Evolutionary conservation across 2,113 vertebrate species (phyloP).

Genomic region (Illadopsis cleaveri): DNA sequence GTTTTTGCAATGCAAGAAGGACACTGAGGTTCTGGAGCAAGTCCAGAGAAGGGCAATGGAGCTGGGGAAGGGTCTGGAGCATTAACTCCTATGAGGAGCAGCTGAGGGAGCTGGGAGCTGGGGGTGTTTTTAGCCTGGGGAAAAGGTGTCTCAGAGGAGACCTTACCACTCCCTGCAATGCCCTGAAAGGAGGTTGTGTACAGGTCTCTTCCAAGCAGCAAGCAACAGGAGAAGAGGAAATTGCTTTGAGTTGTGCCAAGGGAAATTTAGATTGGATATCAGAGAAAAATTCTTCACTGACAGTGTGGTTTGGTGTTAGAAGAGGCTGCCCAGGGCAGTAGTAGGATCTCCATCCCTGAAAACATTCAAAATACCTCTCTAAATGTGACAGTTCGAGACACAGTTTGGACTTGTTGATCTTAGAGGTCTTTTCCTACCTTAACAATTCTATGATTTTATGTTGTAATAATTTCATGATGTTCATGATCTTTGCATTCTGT

Average conservation of each 20-base stretch:
- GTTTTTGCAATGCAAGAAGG: neutral
- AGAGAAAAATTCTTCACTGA: neutral
- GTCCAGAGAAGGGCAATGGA: neutral
- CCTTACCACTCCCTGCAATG: neutral
- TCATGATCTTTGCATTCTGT: neutral
- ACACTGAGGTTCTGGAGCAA: neutral
- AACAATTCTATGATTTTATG: neutral
- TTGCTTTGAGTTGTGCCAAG: neutral
- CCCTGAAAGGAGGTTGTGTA: neutral
- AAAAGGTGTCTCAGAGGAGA: neutral
- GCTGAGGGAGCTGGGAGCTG: too few species aligned
- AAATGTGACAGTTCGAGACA: neutral
- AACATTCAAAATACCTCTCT: neutral
- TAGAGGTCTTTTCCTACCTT: neutral
- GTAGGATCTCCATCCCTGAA: neutral
- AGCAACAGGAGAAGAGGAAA: neutral
- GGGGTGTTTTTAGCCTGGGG: neutral
- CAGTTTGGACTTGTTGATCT: neutral
- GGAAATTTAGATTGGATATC: neutral
- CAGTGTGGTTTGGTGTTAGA: neutral
- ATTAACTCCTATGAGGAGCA: neutral
- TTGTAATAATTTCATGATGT: neutral
- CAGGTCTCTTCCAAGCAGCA: neutral
- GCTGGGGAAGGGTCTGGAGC: neutral
- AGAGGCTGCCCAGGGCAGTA: neutral